Base-by-base conservation (phyloP, 2,888 invertebrate species). In the Melanargia galathea region DNA sequence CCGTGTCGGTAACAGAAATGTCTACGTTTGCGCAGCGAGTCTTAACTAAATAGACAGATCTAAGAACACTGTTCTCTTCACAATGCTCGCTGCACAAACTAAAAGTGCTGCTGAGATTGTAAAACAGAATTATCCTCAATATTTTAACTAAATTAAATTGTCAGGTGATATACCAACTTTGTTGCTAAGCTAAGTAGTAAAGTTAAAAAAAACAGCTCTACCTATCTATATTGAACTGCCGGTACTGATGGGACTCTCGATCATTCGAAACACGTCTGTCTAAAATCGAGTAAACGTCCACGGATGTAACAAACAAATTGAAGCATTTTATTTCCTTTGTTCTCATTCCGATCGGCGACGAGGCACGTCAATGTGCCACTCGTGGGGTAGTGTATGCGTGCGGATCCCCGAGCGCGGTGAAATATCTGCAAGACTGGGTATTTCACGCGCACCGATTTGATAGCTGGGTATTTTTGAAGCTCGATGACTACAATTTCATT, bases 401-500 rank as follows among this genome's bases (percentile, higher is more conserved):
- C 38, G 63, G 51, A 56, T 64, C 57, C 64, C 64, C 52, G 61
- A 58, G 60, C 65, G 46, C 57, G 46, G 43, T 67, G 64, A 68
- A 70, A 71, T 70, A 66, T 66, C 70, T 67, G 62, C 40, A 65
- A 64, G 64, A 68, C 57, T 64, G 60, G 65, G 55, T 60, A 51
- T 65, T 52, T 61, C 63, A 48, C 43, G 57, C 43, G 33, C n/a
- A 43, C 38, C 16, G 58, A 24, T 16, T 45, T 43, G 51, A 63
- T 63, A 58, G 33, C 35, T 57, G 63, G n/a, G 52, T 54, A 59
- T 58, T 63, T 59, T 58, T 54, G 45, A 63, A 63, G 43, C 57
- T 33, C 63, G 51, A 38, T 38, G 77, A 68, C 72, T 76, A 75
- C 79, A 80, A 81, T 85, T 88, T 87, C 87, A 87, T 87, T 87